Evolutionary conservation across 2,113 vertebrate genomes (phyloP).

Genomic region (Heterotis niloticus): DNA sequence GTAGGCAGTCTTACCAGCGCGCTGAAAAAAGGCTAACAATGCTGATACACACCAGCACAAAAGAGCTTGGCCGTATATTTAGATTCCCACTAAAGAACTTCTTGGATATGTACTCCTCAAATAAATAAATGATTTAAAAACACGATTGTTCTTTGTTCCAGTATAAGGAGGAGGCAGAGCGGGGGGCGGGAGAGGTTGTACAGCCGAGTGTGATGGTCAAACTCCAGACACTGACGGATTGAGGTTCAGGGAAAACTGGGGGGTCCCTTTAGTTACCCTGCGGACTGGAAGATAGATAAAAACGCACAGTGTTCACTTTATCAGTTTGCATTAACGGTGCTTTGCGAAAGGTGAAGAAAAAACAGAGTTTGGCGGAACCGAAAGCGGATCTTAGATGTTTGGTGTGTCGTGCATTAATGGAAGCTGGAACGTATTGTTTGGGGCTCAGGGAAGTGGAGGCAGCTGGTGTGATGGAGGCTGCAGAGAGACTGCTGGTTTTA

Average conservation of each 20-base stretch:
- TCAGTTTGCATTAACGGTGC: not conserved
- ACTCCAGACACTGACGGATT: not conserved
- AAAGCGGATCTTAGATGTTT: no score
- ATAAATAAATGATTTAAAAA: constrained; percentile 1
- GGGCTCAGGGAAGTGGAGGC: no score
- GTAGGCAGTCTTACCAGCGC: constrained; percentile 58
- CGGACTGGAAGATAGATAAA: not conserved
- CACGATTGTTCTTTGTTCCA: not conserved
- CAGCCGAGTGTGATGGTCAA: not conserved
- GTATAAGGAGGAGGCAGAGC: not conserved
- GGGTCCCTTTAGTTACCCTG: not conserved
- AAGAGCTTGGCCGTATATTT: not conserved
- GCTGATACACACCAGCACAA: not conserved
- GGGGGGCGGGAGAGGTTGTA: not conserved
- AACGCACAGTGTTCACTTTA: not conserved
- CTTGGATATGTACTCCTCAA: not conserved
- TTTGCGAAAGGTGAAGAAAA: not conserved
- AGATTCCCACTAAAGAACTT: not conserved
- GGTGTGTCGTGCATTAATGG: no score
- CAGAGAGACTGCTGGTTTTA: no score
- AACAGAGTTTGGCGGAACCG: no score
- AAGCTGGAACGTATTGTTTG: no score
- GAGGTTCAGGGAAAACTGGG: not conserved
- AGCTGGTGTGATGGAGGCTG: no score
- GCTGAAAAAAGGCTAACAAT: constrained; percentile 52